Evolutionary conservation across 2,113 vertebrate genomes (phyloP).

Genomic region (Cololabis saira): DNA sequence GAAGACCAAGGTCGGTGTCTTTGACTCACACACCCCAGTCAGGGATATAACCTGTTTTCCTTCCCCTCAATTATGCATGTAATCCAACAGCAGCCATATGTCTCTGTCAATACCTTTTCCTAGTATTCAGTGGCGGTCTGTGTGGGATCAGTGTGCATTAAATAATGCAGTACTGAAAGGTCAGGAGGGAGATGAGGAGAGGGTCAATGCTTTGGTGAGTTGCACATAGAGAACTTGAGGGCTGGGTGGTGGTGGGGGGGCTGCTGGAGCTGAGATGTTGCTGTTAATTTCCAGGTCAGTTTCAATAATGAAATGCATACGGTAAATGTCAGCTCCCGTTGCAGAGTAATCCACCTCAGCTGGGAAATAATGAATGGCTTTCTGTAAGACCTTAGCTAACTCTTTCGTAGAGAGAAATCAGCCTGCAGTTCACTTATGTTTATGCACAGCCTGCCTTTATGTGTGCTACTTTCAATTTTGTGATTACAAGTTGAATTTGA

Average conservation of each 20-base stretch:
- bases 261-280: slow-evolving; percentile 58
- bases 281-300: slow-evolving; percentile 85
- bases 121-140: slow-evolving; percentile 72
- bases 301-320: slow-evolving; percentile 86
- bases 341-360: slow-evolving; percentile 77
- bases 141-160: slow-evolving; percentile 83
- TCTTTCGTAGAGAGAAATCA: slow-evolving; percentile 52
- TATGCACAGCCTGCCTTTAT: slow-evolving; percentile 32
- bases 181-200: slow-evolving; percentile 74
- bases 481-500: slow-evolving; percentile 21
- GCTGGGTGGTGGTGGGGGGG: slow-evolving; percentile 10
- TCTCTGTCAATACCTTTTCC: slow-evolving; percentile 83
- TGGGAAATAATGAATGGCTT: slow-evolving; percentile 83
- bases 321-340: slow-evolving; percentile 83
- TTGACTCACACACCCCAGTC: slow-evolving; percentile 50
- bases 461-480: slow-evolving; percentile 15
- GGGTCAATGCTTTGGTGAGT: slow-evolving; percentile 74
- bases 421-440: slow-evolving; percentile 47
- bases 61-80: slow-evolving; percentile 82
- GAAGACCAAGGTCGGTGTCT: slow-evolving; percentile 65
- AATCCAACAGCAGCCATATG: slow-evolving; percentile 79
- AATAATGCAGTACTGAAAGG: slow-evolving; percentile 85
- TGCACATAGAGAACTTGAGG: slow-evolving; percentile 18
- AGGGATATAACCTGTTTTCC: slow-evolving; percentile 74
- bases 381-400: slow-evolving; percentile 70